Percentiles rank a stretch among this genome's conserved stretches.
Evolutionary conservation across 2,888 invertebrate species (phyloP).

Genomic region (Macrostomum cliftonense): DNA sequence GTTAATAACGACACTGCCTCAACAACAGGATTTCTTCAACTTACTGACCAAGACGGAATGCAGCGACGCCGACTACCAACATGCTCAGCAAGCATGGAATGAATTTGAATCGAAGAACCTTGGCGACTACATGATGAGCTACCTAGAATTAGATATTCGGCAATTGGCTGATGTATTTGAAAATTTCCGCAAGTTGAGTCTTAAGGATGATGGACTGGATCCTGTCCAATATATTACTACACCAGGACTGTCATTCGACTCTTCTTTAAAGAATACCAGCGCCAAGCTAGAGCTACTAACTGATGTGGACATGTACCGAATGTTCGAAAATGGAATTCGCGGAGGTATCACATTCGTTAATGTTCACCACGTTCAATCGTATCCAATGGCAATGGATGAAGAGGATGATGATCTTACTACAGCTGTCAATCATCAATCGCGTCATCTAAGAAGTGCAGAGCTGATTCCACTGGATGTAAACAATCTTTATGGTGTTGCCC

Average conservation of each 20-base stretch:
- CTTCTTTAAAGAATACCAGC: constrained; percentile 18
- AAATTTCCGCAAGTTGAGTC: constrained; percentile 14
- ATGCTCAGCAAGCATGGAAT: constrained; percentile 15
- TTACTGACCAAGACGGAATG: too few relatives aligned
- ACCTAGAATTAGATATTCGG: constrained; percentile 18
- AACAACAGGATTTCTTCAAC: too few relatives aligned
- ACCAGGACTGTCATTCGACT: constrained; percentile 23
- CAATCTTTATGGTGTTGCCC: constrained; percentile 22
- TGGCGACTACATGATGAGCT: constrained; percentile 18
- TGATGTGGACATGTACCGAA: constrained; percentile 18
- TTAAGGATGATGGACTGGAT: constrained; percentile 17
- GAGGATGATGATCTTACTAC: too few relatives aligned
- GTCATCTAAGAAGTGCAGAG: too few relatives aligned
- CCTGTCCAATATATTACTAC: constrained; percentile 18
- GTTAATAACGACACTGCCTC: too few relatives aligned
- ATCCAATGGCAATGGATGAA: constrained; percentile 18
- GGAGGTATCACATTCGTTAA: constrained; percentile 15
- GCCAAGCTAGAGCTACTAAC: constrained; percentile 18
- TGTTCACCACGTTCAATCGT: constrained; percentile 20
- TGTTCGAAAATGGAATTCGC: constrained; percentile 13
- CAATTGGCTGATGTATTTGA: constrained; percentile 25
- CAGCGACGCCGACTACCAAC: constrained; percentile 16
- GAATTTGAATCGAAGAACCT: constrained; percentile 15
- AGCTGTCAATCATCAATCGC: too few relatives aligned
- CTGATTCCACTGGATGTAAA: constrained; percentile 16